Evolutionary conservation across 2,113 vertebrate genomes (phyloP), one percentile per base, ranked within the genome.

Genomic region (Ictalurus furcatus): DNA sequence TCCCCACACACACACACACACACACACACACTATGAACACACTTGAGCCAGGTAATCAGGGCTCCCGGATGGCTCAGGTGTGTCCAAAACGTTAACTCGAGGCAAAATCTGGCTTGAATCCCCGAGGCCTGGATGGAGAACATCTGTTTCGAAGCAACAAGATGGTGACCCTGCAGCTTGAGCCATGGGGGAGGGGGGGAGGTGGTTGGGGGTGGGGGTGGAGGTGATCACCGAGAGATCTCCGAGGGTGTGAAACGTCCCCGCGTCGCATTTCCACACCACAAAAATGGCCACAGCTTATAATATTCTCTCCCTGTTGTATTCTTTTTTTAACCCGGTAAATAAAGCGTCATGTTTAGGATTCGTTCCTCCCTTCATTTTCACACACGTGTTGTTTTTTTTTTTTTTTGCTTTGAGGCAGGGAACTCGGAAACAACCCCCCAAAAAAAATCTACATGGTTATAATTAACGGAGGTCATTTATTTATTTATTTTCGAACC

Each of bases 151-250:
- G 11, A 73, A 73, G 84, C 84, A 85, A 73, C 67, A 71, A 85
- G 65, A 85, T 85, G 84, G 84, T 85, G 48, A 85, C 16, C n/a
- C 65, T 73, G n/a, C 48, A 37, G 67, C n/a, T 73, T 34, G 65
- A 13, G 17, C 1, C 48, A 0, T 48, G 9, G 48, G 2, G 48
- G 48, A 48, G 1, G 0, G 12, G 44, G 65, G 63, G 63, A 28
- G 61, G 34, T 12, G 9, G 82, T 0, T 56, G 56, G 58, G 48
- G 91, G 88, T 91, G 92, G 92, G 92, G 91, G 88, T 91, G 92
- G 92, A 92, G 90, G 87, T 3, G 30, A 6, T 13, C 4, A 92
- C 92, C 92, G 92, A 89, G 86, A 91, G 90, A 44, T 44, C 4
- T 5, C 58, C 40, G 89, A 90, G 90, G 90, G 76, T 90, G 90